These are phyloP conservation scores for Sula dactylatra DNA, from an alignment of 2,113 vertebrate genomes.

Conservation along the genomic window DNA sequence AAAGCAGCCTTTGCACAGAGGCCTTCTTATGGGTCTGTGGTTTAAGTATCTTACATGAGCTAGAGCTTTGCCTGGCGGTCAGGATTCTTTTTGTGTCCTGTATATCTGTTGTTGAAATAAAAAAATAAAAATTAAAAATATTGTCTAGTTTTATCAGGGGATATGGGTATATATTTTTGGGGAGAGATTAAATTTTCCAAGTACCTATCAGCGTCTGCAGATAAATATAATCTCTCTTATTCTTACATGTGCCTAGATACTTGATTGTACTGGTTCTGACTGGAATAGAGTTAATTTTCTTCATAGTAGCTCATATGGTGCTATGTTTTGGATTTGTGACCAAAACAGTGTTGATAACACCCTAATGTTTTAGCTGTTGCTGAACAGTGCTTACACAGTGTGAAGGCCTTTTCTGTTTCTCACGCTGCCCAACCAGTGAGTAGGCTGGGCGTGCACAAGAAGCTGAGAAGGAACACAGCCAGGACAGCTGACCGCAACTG, in stretches of 20 bases:
- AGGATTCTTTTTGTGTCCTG: background rate
- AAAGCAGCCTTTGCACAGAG: background rate
- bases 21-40: background rate
- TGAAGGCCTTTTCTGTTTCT: background rate
- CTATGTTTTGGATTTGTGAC: background rate
- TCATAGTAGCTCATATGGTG: background rate
- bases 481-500: background rate
- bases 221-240: background rate
- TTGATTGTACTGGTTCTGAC: background rate
- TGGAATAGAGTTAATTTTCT: background rate
- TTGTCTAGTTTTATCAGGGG: background rate
- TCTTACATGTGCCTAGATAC: background rate
- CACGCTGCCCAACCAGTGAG: fast-evolving
- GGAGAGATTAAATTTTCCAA: background rate
- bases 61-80: background rate
- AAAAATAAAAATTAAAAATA: background rate
- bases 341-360: background rate
- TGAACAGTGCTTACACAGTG: background rate
- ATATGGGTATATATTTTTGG: background rate
- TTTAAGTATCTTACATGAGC: background rate
- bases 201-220: background rate
- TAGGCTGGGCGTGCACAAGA: background rate
- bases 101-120: background rate
- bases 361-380: background rate
- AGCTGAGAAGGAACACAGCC: background rate